These are phyloP conservation scores for Muschampia plurimacula DNA, from an alignment of 2,888 invertebrate genomes.

Conservation along the genomic window DNA sequence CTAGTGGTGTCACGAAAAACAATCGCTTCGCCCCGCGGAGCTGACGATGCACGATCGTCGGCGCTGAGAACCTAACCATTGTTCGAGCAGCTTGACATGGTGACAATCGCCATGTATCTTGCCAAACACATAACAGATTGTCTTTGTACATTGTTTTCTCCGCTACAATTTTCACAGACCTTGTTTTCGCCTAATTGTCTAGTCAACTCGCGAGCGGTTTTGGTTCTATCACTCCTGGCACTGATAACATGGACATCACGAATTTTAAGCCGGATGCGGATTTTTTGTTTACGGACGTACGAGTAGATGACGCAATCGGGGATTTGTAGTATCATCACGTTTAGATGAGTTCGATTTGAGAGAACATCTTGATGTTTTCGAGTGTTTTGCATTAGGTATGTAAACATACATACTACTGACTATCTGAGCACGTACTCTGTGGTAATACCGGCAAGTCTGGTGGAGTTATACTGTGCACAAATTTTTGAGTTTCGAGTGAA, in stretches of 20 bases:
- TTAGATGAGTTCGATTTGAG: constrained; percentile 41
- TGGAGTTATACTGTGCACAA: constrained; percentile 44
- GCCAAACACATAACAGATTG: constrained; percentile 62
- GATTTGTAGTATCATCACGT: constrained; percentile 61
- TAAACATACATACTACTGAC: constrained; percentile 44
- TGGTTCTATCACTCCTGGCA: constrained; percentile 57
- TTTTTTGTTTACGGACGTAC: constrained; percentile 65
- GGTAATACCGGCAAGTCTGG: constrained; percentile 38
- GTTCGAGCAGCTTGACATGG: constrained; percentile 58
- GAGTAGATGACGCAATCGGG: constrained; percentile 67
- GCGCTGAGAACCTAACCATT: constrained; percentile 65
- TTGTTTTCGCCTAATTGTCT: constrained; percentile 54
- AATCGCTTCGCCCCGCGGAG: constrained; percentile 44
- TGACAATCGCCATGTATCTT: constrained; percentile 56
- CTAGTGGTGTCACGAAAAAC: constrained; percentile 38
- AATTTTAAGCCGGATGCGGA: constrained; percentile 72
- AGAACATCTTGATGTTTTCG: constrained; percentile 42
- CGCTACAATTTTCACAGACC: constrained; percentile 62
- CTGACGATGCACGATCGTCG: constrained; percentile 60
- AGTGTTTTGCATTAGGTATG: constrained; percentile 46
- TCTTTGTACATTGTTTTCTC: constrained; percentile 66
- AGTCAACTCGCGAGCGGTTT: constrained; percentile 43
- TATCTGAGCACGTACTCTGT: constrained; percentile 39
- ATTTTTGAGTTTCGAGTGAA: constrained; percentile 50
- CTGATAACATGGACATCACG: constrained; percentile 61